A percentile compares a stretch with the other conserved stretches of the same genome.
Evolutionary conservation across 37 sponge, comb jelly and placozoan species (phyloP).

Genomic region (Eunapius fragilis): DNA sequence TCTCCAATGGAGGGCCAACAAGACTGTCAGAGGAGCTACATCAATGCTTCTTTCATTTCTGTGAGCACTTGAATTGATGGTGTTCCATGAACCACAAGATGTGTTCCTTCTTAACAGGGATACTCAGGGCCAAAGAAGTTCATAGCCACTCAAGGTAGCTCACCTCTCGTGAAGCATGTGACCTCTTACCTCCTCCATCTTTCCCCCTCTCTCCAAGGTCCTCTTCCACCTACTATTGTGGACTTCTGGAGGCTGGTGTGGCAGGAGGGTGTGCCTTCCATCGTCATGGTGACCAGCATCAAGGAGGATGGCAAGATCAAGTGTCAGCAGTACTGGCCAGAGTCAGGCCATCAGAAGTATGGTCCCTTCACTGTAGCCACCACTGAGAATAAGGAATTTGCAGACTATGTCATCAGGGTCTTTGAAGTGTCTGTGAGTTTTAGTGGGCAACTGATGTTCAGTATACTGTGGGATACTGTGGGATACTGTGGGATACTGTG

Average conservation of each 20-base stretch:
- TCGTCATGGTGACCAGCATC: conserved; percentile 83
- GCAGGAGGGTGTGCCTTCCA: conserved; percentile 58
- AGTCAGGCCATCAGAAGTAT: conserved; percentile 11
- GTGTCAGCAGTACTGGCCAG: conserved; percentile 82
- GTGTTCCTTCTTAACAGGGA: conserved; percentile 50
- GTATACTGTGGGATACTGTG: too few relatives aligned
- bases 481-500: too few relatives aligned
- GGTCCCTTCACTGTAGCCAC: conserved; percentile 59
- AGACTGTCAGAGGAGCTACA: conserved; percentile 64
- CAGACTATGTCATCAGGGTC: conserved; percentile 57
- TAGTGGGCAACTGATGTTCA: neutral
- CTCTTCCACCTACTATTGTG: conserved; percentile 45
- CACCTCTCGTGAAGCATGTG: neutral
- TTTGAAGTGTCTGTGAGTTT: conserved; percentile 30
- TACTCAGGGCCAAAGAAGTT: conserved; percentile 43
- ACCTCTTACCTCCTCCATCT: neutral
- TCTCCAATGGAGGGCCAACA: neutral
- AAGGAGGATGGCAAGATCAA: conserved; percentile 66
- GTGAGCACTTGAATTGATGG: conserved; percentile 42
- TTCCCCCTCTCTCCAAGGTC: conserved; percentile 47
- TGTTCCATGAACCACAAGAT: neutral
- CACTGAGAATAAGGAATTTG: conserved; percentile 33
- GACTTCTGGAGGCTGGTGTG: conserved; percentile 81
- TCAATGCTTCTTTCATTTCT: conserved; percentile 77
- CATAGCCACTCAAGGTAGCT: conserved; percentile 85